Percentiles rank a stretch among this genome's conserved stretches.
Evolutionary conservation across 2,888 invertebrate species (phyloP).

Genomic region (Acronicta leporina): DNA sequence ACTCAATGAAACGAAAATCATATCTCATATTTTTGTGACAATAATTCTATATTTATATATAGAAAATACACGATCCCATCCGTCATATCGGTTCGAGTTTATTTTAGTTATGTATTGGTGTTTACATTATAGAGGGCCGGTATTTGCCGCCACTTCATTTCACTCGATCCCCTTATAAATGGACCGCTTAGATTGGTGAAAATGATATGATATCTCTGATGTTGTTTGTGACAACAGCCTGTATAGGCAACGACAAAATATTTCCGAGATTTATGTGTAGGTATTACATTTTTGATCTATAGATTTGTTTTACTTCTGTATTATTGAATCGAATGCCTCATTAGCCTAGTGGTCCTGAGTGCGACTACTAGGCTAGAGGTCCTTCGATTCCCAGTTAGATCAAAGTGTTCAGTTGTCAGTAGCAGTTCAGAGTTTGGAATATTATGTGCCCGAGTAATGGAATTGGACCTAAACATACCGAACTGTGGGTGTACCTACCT

Average conservation of each 20-base stretch:
- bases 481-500: too few relatives aligned
- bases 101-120: conserved; percentile 55
- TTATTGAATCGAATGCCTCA: background rate
- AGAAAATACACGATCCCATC: conserved; percentile 45
- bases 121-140: conserved; percentile 41
- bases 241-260: conserved; percentile 29
- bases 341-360: too few relatives aligned
- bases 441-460: too few relatives aligned
- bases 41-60: conserved; percentile 48
- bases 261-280: conserved; percentile 23
- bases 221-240: conserved; percentile 43
- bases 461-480: too few relatives aligned
- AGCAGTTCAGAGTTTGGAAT: too few relatives aligned
- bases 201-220: conserved; percentile 52
- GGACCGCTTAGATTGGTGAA: conserved; percentile 43
- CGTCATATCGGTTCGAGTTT: conserved; percentile 44
- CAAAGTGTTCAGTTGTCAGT: too few relatives aligned
- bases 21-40: conserved; percentile 45
- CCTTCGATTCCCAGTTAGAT: too few relatives aligned
- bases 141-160: conserved; percentile 55
- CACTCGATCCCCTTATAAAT: conserved; percentile 52
- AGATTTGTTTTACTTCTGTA: too few relatives aligned
- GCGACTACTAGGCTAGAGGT: too few relatives aligned
- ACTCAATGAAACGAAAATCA: conserved; percentile 34
- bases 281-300: background rate